These are phyloP conservation scores for Hylaeus volcanicus DNA, from an alignment of 1,140 invertebrate genomes.

Conservation along the genomic window DNA sequence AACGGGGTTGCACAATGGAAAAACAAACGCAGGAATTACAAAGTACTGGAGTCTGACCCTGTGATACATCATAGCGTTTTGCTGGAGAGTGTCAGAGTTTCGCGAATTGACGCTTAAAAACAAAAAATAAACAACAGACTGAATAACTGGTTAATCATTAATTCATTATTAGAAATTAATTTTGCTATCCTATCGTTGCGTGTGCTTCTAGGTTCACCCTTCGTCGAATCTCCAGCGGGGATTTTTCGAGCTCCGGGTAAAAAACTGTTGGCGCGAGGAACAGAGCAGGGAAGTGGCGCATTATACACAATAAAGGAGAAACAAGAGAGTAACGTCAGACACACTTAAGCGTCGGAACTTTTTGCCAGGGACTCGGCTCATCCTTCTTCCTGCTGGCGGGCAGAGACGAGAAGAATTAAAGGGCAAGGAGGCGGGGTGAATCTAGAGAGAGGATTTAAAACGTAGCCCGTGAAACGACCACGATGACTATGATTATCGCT, in stretches of 20 bases:
- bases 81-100: not conserved
- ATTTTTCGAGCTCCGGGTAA: not conserved
- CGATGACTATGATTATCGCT: constrained; percentile 31
- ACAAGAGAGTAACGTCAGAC: constrained; percentile 64
- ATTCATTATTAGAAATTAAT: no score
- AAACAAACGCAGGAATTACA: constrained; percentile 45
- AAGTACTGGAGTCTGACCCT: constrained; percentile 20
- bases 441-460: constrained; percentile 62
- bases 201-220: no score
- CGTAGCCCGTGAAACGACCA: constrained; percentile 58
- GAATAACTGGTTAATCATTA: no score
- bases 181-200: no score
- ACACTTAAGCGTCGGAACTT: constrained; percentile 65
- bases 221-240: no score
- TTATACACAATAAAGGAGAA: constrained; percentile 63
- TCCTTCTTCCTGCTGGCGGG: constrained; percentile 36
- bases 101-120: constrained; percentile 17
- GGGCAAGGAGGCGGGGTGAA: constrained; percentile 40
- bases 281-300: constrained; percentile 41
- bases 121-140: no score
- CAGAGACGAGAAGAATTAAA: constrained; percentile 36
- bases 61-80: constrained; percentile 33
- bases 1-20: not conserved
- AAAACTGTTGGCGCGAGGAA: not conserved
- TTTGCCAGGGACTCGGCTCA: constrained; percentile 40